These are phyloP conservation scores for Sus scrofa DNA, from an alignment of 2,113 vertebrate genomes.

Conservation along the genomic window T2T-Sscrofa CM000820.6:20904501-20905000, in stretches of 20 bases:
- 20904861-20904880: not conserved
- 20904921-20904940: constrained; percentile 13
- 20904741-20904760: constrained; percentile 3
- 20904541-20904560: too few relatives aligned
- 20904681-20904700: not conserved
- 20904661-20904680: not conserved
- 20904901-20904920: constrained; percentile 10
- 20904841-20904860: not conserved
- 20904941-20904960: constrained; percentile 34
- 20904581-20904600: too few relatives aligned
- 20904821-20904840: not conserved
- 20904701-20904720: constrained; percentile 4
- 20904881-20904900: not conserved
- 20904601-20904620: too few relatives aligned
- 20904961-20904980: not conserved
- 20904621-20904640: too few relatives aligned
- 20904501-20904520: too few relatives aligned
- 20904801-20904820: not conserved
- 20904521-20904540: too few relatives aligned
- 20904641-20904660: too few relatives aligned
- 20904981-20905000: constrained; percentile 14
- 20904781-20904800: not conserved
- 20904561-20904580: too few relatives aligned
- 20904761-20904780: constrained; percentile 2
- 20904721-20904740: constrained; percentile 41